Base-by-base conservation (phyloP, 1,140 invertebrate genomes). In the Drosophila ananassae region DNA sequence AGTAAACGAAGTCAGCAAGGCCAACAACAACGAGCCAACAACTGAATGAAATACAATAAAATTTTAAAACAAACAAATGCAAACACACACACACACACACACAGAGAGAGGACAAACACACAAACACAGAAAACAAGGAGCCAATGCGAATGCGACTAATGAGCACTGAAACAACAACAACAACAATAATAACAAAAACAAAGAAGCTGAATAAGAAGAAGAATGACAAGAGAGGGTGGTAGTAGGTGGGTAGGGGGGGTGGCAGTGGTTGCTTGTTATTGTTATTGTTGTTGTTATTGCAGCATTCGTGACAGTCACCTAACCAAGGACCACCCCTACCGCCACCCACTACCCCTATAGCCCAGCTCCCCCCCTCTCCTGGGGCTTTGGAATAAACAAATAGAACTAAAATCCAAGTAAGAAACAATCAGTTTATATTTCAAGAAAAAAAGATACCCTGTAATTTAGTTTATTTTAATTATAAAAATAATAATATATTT, bases 11-110 rank as follows among this genome's bases (percentile, higher is more conserved):
- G 63, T 56, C 37, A 37, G 25, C 17, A 56, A 50, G 56, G 57
- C 59, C 47, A 60, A 21, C 39, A 69, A 44, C 22, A 57, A 46
- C 59, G 28, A 60, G 37, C 25, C 53, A 77, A 55, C 66, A 77
- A 72, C 57, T 51, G 73, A 79, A 72, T 75, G 77, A 79, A 80
- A 80, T 79, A 80, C 77, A 80, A 80, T 80, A 79, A 80, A 80
- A 80, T 80, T 80, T 75, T 66, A 80, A 80, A 80, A 80, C 77
- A 80, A 80, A 80, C 77, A 80, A 80, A 80, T 61, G 72, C 77
- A 80, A 79, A 79, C 77, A 79, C 59, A 74, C 21, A 64, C 13
- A 79, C 32, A 63, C 41, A 64, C 22, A 62, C 28, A 50, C 34
- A 34, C 22, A 55, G 17, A 37, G 34, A 44, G 17, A n/a, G 10